Evolutionary conservation across 2,888 invertebrate genomes (phyloP).

Genomic region (Coecobrya sp.): DNA sequence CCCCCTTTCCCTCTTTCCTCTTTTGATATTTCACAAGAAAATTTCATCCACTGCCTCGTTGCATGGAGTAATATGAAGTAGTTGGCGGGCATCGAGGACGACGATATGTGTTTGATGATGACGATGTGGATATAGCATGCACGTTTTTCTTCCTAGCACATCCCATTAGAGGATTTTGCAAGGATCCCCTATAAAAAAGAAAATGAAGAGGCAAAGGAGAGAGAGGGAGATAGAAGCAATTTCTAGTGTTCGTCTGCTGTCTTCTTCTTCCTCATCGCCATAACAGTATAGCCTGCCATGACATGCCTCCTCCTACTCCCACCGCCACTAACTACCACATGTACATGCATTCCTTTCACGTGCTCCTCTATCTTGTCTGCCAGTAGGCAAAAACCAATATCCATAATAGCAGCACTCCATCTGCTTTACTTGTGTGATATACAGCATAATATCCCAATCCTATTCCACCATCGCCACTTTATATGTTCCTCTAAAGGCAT

Average conservation of each 20-base stretch:
- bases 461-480: constrained; percentile 27
- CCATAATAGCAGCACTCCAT: constrained; percentile 27
- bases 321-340: constrained; percentile 23
- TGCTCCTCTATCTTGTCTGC: background rate
- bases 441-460: background rate
- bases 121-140: constrained; percentile 25
- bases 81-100: background rate
- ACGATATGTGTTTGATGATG: constrained; percentile 3
- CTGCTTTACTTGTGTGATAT: background rate
- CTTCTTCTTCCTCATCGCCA: constrained; percentile 20
- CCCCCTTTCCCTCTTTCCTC: background rate
- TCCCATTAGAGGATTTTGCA: constrained; percentile 41
- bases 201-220: constrained; percentile 33
- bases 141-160: constrained; percentile 36
- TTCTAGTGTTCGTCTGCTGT: background rate
- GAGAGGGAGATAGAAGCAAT: constrained; percentile 24
- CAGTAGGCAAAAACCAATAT: background rate
- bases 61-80: background rate
- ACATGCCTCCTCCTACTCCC: constrained; percentile 34
- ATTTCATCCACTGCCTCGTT: background rate
- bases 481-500: constrained; percentile 17
- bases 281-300: constrained; percentile 13
- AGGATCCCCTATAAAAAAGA: constrained; percentile 23
- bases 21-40: constrained; percentile 6
- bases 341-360: constrained; percentile 47